phyloP scores from a whole-genome alignment of 2,888 invertebrate genomes.

The Boloria selene region DNA sequence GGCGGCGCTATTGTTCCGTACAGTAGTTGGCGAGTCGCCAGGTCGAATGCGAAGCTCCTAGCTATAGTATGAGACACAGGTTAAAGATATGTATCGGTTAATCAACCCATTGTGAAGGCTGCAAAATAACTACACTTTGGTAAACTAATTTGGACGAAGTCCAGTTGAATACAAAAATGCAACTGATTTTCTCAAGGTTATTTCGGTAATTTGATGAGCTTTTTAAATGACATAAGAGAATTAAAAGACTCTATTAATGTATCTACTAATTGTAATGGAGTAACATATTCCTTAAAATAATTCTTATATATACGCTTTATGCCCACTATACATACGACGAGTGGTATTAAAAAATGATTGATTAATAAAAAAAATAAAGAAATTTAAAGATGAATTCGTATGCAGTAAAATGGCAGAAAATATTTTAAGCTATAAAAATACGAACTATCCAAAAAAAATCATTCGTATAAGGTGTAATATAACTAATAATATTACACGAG shows the following conservation, averaged over 20 bases:
- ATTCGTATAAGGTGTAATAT: slow-evolving; percentile 6
- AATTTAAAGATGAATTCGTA: too few relatives aligned
- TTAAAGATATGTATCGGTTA: slow-evolving; percentile 72
- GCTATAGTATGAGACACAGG: slow-evolving; percentile 56
- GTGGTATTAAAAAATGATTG: too few relatives aligned
- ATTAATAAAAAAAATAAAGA: too few relatives aligned
- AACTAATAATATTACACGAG: slow-evolving; percentile 8
- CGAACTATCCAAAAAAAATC: slow-evolving; percentile 1
- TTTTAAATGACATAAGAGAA: background rate
- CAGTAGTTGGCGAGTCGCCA: slow-evolving; percentile 62
- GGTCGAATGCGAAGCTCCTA: slow-evolving; percentile 62
- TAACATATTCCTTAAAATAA: too few relatives aligned
- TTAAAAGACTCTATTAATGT: background rate
- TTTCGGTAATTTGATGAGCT: background rate
- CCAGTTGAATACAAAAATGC: slow-evolving; percentile 28
- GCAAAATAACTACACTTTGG: slow-evolving; percentile 44
- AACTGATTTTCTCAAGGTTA: slow-evolving; percentile 7
- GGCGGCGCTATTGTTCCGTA: slow-evolving; percentile 57
- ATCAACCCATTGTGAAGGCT: slow-evolving; percentile 73
- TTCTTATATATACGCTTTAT: too few relatives aligned
- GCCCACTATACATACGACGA: too few relatives aligned
- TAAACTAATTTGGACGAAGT: slow-evolving; percentile 41
- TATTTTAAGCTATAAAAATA: background rate
- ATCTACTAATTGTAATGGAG: too few relatives aligned
- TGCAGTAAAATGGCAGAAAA: background rate